phyloP scores from a whole-genome alignment of 2,113 vertebrate genomes.

The Lethenteron camtschaticum region DNA sequence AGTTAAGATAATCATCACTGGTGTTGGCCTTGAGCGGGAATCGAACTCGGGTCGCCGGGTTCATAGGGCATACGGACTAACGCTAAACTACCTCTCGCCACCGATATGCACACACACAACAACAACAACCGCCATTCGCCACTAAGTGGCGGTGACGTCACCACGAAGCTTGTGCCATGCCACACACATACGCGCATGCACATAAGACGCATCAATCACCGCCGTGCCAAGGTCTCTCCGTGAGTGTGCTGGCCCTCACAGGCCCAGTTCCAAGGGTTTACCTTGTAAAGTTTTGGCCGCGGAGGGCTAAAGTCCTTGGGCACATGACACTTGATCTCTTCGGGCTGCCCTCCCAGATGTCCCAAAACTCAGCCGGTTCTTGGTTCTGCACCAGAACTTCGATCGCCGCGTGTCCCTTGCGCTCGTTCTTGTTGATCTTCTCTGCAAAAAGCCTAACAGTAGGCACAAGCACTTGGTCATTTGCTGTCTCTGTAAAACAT shows the following conservation, averaged over 20 bases:
- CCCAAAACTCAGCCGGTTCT: constrained; percentile 67
- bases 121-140: too few species aligned
- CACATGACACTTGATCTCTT: constrained; percentile 62
- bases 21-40: too few species aligned
- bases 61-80: too few species aligned
- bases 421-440: constrained; percentile 91
- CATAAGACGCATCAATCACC: too few species aligned
- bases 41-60: too few species aligned
- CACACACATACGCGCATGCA: neutral
- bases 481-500: neutral
- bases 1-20: too few species aligned
- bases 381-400: constrained; percentile 37
- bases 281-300: constrained; percentile 87
- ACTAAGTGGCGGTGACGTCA: too few species aligned
- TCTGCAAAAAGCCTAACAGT: constrained; percentile 56
- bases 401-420: constrained; percentile 78
- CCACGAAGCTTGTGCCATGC: neutral
- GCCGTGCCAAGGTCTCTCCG: too few species aligned
- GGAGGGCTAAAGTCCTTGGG: constrained; percentile 55
- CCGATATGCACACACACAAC: neutral
- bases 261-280: constrained; percentile 11
- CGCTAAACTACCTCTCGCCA: neutral
- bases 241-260: too few species aligned
- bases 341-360: constrained; percentile 53
- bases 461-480: neutral